phyloP scores from a whole-genome alignment of 2,888 invertebrate genomes.

The Galerucella pusilla region DNA sequence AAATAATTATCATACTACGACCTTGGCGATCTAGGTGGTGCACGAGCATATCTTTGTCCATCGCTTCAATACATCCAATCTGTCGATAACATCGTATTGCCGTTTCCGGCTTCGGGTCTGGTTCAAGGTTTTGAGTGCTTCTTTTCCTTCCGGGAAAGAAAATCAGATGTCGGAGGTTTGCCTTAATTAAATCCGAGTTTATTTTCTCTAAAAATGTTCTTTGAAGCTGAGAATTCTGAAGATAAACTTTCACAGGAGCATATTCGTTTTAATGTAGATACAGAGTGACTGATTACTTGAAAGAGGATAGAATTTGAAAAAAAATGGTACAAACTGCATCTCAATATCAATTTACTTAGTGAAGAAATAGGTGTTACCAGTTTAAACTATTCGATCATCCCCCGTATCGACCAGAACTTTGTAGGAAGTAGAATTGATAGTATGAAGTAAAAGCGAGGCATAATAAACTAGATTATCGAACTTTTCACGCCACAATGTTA shows the following conservation, averaged over 20 bases:
- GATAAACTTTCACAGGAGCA: not conserved
- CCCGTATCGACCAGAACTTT: too few species aligned
- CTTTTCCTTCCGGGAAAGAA: constrained; percentile 19
- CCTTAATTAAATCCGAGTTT: not conserved
- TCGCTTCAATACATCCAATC: constrained; percentile 10
- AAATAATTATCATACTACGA: not conserved
- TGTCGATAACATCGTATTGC: constrained; percentile 32
- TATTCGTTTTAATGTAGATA: too few species aligned
- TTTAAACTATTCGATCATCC: too few species aligned
- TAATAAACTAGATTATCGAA: too few species aligned
- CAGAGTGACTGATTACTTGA: too few species aligned
- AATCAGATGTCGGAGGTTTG: not conserved
- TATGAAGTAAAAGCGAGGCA: too few species aligned
- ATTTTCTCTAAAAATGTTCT: not conserved
- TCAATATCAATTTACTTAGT: too few species aligned
- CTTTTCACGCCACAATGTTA: too few species aligned
- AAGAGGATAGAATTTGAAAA: too few species aligned
- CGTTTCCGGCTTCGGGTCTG: constrained; percentile 20
- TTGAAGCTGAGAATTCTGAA: not conserved
- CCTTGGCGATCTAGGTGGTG: not conserved
- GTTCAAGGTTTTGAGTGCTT: constrained; percentile 10
- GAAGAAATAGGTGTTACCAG: too few species aligned
- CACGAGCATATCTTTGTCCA: constrained; percentile 18
- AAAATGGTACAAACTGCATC: too few species aligned
- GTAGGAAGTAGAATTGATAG: too few species aligned